phyloP scores from a whole-genome alignment of 2,888 invertebrate species.

The Rutpela maculata region DNA sequence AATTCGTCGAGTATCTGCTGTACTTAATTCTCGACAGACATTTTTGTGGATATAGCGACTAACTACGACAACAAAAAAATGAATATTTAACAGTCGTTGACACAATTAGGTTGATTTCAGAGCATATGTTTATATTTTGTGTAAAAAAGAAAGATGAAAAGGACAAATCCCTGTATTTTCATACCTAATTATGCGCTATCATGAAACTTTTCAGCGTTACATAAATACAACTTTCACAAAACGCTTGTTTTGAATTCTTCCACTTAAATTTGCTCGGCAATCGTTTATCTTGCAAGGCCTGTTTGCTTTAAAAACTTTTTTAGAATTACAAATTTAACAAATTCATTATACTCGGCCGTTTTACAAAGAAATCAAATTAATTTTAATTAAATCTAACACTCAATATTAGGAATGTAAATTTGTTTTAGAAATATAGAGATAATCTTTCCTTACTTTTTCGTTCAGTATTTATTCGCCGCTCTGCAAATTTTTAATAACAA shows the following conservation, averaged over 20 bases:
- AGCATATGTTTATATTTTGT: constrained; percentile 33
- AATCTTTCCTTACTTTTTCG: background rate
- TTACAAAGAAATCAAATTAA: constrained; percentile 12
- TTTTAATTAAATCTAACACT: constrained; percentile 17
- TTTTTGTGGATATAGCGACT: constrained; percentile 12
- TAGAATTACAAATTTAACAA: constrained; percentile 19
- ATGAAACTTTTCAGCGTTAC: constrained; percentile 24
- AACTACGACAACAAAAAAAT: constrained; percentile 28
- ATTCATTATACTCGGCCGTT: constrained; percentile 15
- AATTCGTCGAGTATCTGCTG: constrained; percentile 16
- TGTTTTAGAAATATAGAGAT: background rate
- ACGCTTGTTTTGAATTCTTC: constrained; percentile 18
- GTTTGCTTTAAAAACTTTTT: constrained; percentile 23
- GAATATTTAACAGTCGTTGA: constrained; percentile 35
- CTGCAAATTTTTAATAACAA: too few relatives aligned
- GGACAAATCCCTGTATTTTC: constrained; percentile 22
- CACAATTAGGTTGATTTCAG: constrained; percentile 30
- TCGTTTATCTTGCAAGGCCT: constrained; percentile 22
- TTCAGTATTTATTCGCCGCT: too few relatives aligned
- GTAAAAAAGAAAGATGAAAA: constrained; percentile 18
- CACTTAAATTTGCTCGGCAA: constrained; percentile 20
- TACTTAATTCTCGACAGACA: constrained; percentile 30
- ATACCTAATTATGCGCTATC: constrained; percentile 26
- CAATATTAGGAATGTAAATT: constrained; percentile 4
- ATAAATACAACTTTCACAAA: constrained; percentile 32